phyloP scores from a whole-genome alignment of 2,113 vertebrate species.

The Myanophis thanlyinensis region DNA sequence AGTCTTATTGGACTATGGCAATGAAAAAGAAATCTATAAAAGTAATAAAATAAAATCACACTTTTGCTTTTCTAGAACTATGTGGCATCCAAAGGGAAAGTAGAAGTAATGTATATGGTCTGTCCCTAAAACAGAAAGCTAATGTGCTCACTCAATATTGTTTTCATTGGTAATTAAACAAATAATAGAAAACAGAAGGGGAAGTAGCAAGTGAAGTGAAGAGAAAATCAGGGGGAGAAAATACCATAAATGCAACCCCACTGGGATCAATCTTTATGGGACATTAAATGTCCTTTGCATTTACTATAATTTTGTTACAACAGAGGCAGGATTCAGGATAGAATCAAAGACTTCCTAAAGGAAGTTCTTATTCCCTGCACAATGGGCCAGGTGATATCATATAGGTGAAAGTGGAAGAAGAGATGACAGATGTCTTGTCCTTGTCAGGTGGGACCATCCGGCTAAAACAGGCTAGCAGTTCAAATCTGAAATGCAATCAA shows the following conservation, averaged over 20 bases:
- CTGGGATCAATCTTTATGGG: background rate
- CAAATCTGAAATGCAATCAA: background rate
- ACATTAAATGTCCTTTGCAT: background rate
- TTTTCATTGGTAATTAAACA: background rate
- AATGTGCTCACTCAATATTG: background rate
- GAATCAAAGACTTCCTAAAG: background rate
- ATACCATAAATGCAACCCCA: background rate
- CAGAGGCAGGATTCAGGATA: background rate
- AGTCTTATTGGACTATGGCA: background rate
- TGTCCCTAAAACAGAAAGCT: background rate
- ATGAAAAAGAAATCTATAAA: background rate
- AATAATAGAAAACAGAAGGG: background rate
- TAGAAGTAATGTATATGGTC: background rate
- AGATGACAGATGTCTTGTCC: background rate
- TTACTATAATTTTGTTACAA: background rate
- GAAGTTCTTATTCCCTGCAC: background rate
- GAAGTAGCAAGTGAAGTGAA: background rate
- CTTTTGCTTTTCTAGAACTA: background rate
- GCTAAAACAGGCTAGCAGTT: background rate
- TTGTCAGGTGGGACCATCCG: background rate
- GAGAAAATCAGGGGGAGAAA: background rate
- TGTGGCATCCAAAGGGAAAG: background rate
- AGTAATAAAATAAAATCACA: background rate
- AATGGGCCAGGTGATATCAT: background rate
- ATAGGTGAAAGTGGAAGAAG: background rate